Evolutionary conservation across 53 echinoderm and acorn worm species (phyloP), one percentile per base, ranked within the genome.

Genomic region (Pentamera pediparva): DNA sequence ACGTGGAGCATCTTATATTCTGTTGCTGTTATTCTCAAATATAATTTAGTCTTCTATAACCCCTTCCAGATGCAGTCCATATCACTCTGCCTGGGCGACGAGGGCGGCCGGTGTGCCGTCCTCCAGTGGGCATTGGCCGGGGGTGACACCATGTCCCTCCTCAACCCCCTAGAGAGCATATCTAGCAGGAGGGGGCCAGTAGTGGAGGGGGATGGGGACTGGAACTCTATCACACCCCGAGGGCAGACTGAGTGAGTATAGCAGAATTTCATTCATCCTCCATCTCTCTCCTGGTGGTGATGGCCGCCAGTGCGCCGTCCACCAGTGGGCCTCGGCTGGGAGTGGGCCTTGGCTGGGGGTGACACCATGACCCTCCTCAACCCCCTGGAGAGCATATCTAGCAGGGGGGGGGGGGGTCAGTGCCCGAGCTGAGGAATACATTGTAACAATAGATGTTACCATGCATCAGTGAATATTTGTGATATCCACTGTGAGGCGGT

Each of bases 101-200:
- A 95, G 63, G 74, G 51, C 32, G 64, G 75, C 32, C 76, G 84
- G 6, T 95, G 95, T 80, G 95, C 95, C 17, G 57, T 82, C 10
- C 82, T 95, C 11, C 78, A 85, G 50, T 95, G 95, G 95, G 51
- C 85, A n/a, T 85, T 87, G n/a, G 87, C 87, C 2, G 95, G 95
- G 19, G 79, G 85, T 53, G 95, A 95, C 77, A 85, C 95, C 10
- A 87, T 90, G 43, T 95, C 90, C 20, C 41, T 91, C 21, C 89
- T 83, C 34, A 95, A 90, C 58, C 84, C 84, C 65, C 90, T 87
- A 22, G 95, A 95, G 47, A 76, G 69, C 36, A 84, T 91, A 53
- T 81, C 84, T 25, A 60, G 75, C 61, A 80, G 82, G 18, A 79
- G 95, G 80, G 95, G 95, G 41, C 80, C 75, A 35, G 61, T 78